Evolutionary conservation across 2,113 vertebrate species (phyloP).

Genomic region (Lasiurus borealis): DNA sequence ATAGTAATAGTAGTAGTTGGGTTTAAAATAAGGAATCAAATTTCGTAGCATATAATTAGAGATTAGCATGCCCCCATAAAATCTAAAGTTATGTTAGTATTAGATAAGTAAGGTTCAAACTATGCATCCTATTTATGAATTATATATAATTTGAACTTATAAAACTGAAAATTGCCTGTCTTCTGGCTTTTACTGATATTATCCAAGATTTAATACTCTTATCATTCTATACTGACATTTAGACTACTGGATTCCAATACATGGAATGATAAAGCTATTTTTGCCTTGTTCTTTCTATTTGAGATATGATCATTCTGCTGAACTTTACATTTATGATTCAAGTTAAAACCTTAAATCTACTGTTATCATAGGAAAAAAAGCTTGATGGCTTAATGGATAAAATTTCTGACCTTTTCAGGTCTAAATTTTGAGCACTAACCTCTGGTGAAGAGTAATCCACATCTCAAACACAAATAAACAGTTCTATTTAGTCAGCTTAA

Average conservation of each 20-base stretch:
- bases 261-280: constrained; percentile 74
- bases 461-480: constrained; percentile 43
- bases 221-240: constrained; percentile 81
- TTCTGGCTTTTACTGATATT: constrained; percentile 76
- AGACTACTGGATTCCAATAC: constrained; percentile 70
- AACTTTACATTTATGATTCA: constrained; percentile 82
- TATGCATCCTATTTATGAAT: constrained; percentile 81
- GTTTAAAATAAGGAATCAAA: constrained; percentile 83
- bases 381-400: constrained; percentile 84
- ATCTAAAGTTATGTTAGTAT: constrained; percentile 80
- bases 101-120: constrained; percentile 79
- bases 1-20: constrained; percentile 53
- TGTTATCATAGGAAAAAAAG: constrained; percentile 78
- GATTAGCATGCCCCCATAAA: constrained; percentile 78
- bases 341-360: constrained; percentile 76
- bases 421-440: constrained; percentile 53
- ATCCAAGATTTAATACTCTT: constrained; percentile 78
- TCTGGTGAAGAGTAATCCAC: constrained; percentile 61
- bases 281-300: constrained; percentile 76
- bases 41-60: constrained; percentile 85
- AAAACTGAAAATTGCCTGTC: constrained; percentile 79
- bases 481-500: neutral
- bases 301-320: constrained; percentile 79
- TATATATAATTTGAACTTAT: constrained; percentile 76
- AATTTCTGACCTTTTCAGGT: constrained; percentile 77